Evolutionary conservation across 2,888 invertebrate species (phyloP), one percentile per base, ranked within the genome.

Genomic region (Brenthis daphne): DNA sequence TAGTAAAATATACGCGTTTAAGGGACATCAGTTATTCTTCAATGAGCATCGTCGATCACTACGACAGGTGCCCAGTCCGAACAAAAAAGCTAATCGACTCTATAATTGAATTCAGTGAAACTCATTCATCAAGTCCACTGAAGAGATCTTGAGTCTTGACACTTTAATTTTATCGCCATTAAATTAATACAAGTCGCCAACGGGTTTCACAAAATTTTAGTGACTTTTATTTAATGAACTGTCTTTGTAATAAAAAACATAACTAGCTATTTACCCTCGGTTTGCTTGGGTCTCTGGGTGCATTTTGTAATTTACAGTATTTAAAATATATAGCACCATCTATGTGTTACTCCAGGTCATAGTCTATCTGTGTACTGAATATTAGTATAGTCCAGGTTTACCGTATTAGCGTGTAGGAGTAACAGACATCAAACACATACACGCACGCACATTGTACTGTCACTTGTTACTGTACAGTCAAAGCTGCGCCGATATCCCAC

Each of bases 91-190:
- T 72, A 73, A 75, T 74, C 69, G 70, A 55, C 57, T 63, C 66
- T 65, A 73, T 74, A 76, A 75, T 77, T 75, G 73, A 75, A 74
- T 72, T 68, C 72, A 70, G 68, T 57, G 67, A 63, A 71, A 63
- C 60, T 70, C 72, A 75, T 77, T 71, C 65, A 74, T 78, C 76
- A 76, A 50, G 64, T 48, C 53, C 55, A 24, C 50, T 53, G 64
- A 54, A 51, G 68, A 67, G 65, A 53, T 64, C 65, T 72, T 68
- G 72, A 72, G 16, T n/a, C 50, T 63, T 63, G 63, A 63, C 68
- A 66, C 60, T 66, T 68, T 53, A 64, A 66, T 66, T 68, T 70
- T 56, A 66, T 64, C 60, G 50, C 57, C 47, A 54, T 74, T 61
- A 63, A 54, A 53, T 53, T 57, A 65, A 56, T 16, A 63, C 54